A percentile compares a stretch with the other conserved stretches of the same genome.
Evolutionary conservation across 2,113 vertebrate genomes (phyloP).

Genomic region (Mustelus asterias): DNA sequence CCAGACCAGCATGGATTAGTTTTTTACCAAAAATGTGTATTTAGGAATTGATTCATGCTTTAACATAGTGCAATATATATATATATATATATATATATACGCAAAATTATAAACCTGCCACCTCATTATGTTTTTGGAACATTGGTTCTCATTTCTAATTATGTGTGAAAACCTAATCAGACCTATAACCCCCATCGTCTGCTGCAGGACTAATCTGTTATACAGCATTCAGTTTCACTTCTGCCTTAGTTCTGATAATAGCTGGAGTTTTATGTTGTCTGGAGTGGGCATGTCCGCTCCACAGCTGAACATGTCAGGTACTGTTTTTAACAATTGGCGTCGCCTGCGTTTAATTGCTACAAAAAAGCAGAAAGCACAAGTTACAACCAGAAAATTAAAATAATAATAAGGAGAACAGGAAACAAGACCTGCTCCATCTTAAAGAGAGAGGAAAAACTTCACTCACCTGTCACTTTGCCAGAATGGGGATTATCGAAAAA

Average conservation of each 20-base stretch:
- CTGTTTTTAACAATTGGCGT: too few species aligned
- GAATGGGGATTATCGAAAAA: not conserved
- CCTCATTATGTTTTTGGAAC: not conserved
- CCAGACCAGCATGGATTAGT: not conserved
- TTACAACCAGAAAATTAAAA: not conserved
- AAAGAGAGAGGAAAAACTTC: not conserved
- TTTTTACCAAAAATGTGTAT: not conserved
- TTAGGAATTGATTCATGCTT: not conserved
- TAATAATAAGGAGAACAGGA: not conserved
- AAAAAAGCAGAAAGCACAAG: not conserved
- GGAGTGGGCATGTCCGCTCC: not conserved
- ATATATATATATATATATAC: too few species aligned
- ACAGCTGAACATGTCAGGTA: not conserved
- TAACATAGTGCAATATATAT: not conserved
- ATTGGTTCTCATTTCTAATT: not conserved
- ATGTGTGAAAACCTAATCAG: not conserved
- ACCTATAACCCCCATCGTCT: not conserved
- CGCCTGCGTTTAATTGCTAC: not conserved
- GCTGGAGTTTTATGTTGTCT: not conserved
- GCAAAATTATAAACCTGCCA: not conserved
- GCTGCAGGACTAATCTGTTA: not conserved
- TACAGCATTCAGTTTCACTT: not conserved
- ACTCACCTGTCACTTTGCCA: not conserved
- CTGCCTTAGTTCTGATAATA: not conserved
- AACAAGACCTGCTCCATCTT: not conserved